Conservation (phyloP, 2,888 invertebrate genomes). For the Capitulum mitella region DNA sequence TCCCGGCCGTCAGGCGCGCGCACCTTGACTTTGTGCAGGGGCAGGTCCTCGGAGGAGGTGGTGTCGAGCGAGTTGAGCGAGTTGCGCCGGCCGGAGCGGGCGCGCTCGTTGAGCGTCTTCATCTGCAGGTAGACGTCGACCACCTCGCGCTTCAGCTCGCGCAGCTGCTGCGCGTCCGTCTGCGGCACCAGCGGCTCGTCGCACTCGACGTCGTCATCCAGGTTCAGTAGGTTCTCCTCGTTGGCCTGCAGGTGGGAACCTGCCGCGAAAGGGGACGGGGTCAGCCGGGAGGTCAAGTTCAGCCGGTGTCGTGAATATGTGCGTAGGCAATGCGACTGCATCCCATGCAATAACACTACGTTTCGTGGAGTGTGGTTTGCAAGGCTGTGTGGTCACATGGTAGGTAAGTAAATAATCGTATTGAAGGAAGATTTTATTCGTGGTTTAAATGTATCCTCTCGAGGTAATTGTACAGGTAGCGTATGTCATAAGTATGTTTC, state of each 20-base stretch:
- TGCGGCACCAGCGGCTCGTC: conserved; percentile 41
- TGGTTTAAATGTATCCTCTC: too few relatives aligned
- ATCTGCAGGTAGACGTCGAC: conserved; percentile 9
- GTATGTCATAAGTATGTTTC: too few relatives aligned
- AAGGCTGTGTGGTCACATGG: too few relatives aligned
- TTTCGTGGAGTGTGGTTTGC: too few relatives aligned
- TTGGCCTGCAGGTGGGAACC: conserved; percentile 37
- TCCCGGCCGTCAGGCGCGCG: too few relatives aligned
- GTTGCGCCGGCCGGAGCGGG: background rate
- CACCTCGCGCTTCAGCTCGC: conserved; percentile 35
- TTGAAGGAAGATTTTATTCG: too few relatives aligned
- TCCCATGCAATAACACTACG: too few relatives aligned
- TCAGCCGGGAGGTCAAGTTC: too few relatives aligned
- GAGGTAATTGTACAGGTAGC: too few relatives aligned
- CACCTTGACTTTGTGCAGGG: conserved; percentile 35
- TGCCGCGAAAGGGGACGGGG: conserved; percentile 44
- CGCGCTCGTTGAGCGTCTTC: conserved; percentile 11
- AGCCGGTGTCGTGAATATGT: too few relatives aligned
- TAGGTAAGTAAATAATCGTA: too few relatives aligned
- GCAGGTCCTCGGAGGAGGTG: conserved; percentile 35
- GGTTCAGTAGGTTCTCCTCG: conserved; percentile 38
- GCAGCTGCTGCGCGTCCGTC: conserved; percentile 37
- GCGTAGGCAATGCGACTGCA: too few relatives aligned
- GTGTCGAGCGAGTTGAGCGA: conserved; percentile 35
- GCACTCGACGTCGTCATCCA: conserved; percentile 43